Percentiles rank a stretch among this genome's conserved stretches.
Conservation (phyloP, 1,140 invertebrate species). For the Drosophila trapezifrons region DNA sequence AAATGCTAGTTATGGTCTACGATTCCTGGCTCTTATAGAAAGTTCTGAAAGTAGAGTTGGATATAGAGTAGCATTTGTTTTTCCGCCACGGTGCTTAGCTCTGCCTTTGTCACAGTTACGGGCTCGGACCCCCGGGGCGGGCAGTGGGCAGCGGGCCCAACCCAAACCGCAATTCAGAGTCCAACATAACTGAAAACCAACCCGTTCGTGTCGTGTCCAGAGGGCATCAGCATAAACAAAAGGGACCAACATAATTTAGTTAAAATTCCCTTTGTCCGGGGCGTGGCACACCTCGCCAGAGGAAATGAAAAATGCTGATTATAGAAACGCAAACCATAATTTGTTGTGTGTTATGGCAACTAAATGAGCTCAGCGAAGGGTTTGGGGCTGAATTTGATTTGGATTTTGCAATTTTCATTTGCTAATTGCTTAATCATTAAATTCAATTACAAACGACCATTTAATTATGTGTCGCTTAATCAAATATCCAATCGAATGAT, state of each 20-base stretch:
- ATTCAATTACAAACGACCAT: slow-evolving; percentile 43
- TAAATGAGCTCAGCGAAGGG: slow-evolving; percentile 22
- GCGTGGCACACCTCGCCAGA: slow-evolving; percentile 45
- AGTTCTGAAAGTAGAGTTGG: slow-evolving; percentile 37
- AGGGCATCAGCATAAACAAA: slow-evolving; percentile 64
- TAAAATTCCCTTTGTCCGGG: slow-evolving; percentile 47
- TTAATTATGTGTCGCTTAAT: slow-evolving; percentile 50
- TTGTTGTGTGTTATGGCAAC: slow-evolving; percentile 27
- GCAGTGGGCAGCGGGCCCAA: slow-evolving; percentile 14
- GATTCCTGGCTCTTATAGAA: slow-evolving; percentile 19
- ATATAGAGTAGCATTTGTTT: slow-evolving; percentile 31
- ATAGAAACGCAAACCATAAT: slow-evolving; percentile 53
- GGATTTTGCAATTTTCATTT: slow-evolving; percentile 45
- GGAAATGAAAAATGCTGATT: slow-evolving; percentile 50
- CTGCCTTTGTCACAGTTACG: slow-evolving; percentile 27
- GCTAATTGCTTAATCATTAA: slow-evolving; percentile 50
- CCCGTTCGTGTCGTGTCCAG: slow-evolving; percentile 55
- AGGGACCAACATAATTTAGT: slow-evolving; percentile 64
- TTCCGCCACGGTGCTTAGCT: slow-evolving; percentile 13
- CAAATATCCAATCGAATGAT: slow-evolving; percentile 41
- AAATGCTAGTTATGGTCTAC: slow-evolving; percentile 44
- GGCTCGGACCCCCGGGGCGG: neutral
- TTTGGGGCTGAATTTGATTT: slow-evolving; percentile 22
- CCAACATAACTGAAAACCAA: slow-evolving; percentile 20
- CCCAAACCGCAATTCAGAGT: slow-evolving; percentile 18